Percentiles rank a stretch among this genome's conserved stretches.
phyloP scores from a whole-genome alignment of 2,113 vertebrate genomes.

The Toxotes chatareus region DNA sequence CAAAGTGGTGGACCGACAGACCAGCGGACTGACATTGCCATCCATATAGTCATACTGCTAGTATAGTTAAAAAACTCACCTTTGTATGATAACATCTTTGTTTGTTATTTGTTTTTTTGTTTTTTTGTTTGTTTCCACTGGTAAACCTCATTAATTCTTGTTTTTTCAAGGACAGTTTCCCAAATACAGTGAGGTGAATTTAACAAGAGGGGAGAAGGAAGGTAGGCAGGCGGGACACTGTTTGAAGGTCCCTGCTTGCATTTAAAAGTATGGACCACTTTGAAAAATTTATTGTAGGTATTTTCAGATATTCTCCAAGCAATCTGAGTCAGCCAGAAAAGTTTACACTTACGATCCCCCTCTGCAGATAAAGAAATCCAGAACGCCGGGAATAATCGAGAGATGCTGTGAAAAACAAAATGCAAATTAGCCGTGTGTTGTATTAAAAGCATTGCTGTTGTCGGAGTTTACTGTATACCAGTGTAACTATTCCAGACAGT shows the following conservation, averaged over 20 bases:
- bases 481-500: background rate
- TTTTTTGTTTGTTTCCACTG: background rate
- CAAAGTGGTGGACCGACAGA: too few species aligned
- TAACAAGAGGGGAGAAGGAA: background rate
- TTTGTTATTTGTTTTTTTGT: too few species aligned
- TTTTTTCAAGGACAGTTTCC: background rate
- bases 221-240: background rate
- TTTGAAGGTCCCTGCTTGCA: background rate
- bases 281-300: background rate
- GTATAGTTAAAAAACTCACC: too few species aligned
- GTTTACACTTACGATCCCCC: background rate
- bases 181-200: background rate
- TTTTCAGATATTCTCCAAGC: background rate
- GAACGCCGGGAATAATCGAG: background rate
- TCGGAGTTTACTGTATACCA: background rate
- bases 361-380: background rate
- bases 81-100: too few species aligned
- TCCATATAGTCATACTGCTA: too few species aligned
- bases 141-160: background rate
- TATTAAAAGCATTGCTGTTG: background rate
- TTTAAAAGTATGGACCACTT: background rate
- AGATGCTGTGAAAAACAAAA: background rate
- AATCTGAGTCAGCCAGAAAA: background rate
- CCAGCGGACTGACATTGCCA: too few species aligned
- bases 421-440: background rate